Evolutionary conservation across 2,113 vertebrate species (phyloP).

Genomic region (Cavia porcellus): DNA sequence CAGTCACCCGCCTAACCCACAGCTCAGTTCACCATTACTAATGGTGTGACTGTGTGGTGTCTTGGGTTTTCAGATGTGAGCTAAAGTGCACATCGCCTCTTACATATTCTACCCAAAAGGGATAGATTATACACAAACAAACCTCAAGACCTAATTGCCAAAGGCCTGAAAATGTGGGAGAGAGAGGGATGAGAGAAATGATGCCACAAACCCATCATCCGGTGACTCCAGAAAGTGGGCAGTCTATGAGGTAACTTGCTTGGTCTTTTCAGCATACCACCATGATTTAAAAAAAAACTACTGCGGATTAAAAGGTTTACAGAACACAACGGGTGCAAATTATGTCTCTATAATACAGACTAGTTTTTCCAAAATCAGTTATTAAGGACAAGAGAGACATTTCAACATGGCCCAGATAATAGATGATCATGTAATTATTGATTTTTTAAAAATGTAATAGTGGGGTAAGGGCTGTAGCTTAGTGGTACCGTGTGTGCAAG

Average conservation of each 20-base stretch:
- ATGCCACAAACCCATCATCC: neutral
- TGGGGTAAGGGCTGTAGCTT: neutral
- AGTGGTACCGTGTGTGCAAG: neutral
- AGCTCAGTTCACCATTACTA: neutral
- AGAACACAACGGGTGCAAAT: neutral
- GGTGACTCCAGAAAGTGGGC: neutral
- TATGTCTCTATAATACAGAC: neutral
- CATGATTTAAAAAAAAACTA: neutral
- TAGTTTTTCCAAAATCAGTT: neutral
- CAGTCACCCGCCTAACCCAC: neutral
- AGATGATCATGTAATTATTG: neutral
- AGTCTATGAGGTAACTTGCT: neutral
- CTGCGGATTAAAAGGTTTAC: neutral
- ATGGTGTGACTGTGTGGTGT: neutral
- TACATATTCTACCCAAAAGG: neutral
- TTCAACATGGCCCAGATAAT: neutral
- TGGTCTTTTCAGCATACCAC: neutral
- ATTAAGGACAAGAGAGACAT: neutral
- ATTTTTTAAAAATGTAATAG: neutral
- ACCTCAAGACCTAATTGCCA: neutral
- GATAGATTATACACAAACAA: neutral
- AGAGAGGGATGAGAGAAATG: neutral
- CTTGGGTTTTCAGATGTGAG: neutral
- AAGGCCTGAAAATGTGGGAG: neutral
- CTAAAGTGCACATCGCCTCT: neutral